Conservation (phyloP, 2,888 invertebrate species). For the Gortyna flavago region DNA sequence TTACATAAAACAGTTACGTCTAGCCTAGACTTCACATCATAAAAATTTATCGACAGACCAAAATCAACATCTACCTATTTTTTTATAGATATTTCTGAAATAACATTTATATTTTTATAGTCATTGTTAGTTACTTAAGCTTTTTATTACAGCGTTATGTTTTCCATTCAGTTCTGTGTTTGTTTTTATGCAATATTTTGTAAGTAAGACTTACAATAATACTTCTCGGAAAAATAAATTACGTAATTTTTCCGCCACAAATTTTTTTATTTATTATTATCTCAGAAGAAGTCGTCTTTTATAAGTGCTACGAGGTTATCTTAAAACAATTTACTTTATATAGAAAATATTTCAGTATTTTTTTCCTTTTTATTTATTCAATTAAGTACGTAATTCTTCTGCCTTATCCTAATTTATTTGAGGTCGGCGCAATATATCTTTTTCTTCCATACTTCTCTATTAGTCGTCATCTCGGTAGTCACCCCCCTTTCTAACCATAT, state of each 20-base stretch:
- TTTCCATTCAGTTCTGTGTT: constrained; percentile 20
- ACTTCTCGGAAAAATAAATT: not conserved
- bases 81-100: constrained; percentile 38
- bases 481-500: too few relatives aligned
- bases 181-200: constrained; percentile 36
- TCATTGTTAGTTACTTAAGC: not conserved
- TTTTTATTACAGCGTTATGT: constrained; percentile 34
- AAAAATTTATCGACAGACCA: constrained; percentile 2
- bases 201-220: constrained; percentile 43
- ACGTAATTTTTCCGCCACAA: not conserved
- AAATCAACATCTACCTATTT: constrained; percentile 5
- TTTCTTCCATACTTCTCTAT: too few relatives aligned
- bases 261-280: not conserved
- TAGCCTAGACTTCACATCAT: not conserved
- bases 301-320: not conserved
- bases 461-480: too few relatives aligned
- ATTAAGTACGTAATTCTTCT: not conserved
- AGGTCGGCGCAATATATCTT: fast-evolving
- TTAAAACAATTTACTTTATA: not conserved
- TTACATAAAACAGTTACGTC: too few relatives aligned
- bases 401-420: too few relatives aligned
- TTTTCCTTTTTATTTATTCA: not conserved
- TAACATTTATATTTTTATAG: constrained; percentile 38
- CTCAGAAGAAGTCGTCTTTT: not conserved
- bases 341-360: not conserved